A percentile compares a stretch with the other conserved stretches of the same genome.
These are phyloP conservation scores for Aspidiotus destructor DNA, from an alignment of 2,888 invertebrate genomes.

Conservation along the genomic window DNA sequence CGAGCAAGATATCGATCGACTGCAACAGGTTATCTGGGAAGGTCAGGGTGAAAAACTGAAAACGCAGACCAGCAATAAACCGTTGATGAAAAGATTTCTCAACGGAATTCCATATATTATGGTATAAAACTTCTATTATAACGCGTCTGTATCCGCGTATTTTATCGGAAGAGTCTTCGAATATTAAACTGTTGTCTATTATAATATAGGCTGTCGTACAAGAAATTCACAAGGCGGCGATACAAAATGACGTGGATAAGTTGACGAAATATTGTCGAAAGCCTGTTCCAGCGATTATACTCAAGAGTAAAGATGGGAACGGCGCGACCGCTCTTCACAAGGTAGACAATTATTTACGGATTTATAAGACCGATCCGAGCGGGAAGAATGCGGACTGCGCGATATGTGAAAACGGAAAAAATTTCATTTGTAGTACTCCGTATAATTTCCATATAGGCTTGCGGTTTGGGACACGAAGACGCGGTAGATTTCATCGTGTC, in stretches of 20 bases:
- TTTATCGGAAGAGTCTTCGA: neutral
- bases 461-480: slow-evolving; percentile 66
- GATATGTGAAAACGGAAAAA: neutral
- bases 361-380: neutral
- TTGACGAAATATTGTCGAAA: slow-evolving; percentile 56
- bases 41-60: slow-evolving; percentile 76
- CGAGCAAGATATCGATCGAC: slow-evolving; percentile 73
- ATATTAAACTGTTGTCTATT: neutral
- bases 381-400: neutral
- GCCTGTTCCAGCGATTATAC: slow-evolving; percentile 59
- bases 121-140: slow-evolving; percentile 47
- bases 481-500: slow-evolving; percentile 64
- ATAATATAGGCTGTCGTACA: slow-evolving; percentile 57
- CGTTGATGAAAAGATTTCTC: slow-evolving; percentile 70
- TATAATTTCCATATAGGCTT: slow-evolving; percentile 50
- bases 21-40: slow-evolving; percentile 82
- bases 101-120: slow-evolving; percentile 90
- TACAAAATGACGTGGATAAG: slow-evolving; percentile 64
- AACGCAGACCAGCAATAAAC: slow-evolving; percentile 74
- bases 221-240: slow-evolving; percentile 66
- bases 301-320: slow-evolving; percentile 66
- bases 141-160: neutral
- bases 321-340: slow-evolving; percentile 81
- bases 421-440: slow-evolving; percentile 11
- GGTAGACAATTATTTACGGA: slow-evolving; percentile 43